phyloP scores from a whole-genome alignment of 2,797 vertebrate species.

The Esox lucius region DNA sequence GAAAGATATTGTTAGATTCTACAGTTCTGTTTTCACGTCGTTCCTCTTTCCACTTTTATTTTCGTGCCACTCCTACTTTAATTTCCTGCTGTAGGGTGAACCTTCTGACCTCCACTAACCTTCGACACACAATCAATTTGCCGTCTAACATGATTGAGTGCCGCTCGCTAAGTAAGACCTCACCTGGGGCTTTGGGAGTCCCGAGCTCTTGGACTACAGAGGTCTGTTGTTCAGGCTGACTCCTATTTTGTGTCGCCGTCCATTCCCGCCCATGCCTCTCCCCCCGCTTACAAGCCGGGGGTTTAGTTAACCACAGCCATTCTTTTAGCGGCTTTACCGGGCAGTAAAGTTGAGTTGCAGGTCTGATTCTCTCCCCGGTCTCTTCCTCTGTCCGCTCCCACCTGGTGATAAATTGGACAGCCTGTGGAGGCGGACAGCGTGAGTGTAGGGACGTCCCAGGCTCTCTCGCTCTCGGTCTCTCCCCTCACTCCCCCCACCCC shows the following conservation, averaged over 20 bases:
- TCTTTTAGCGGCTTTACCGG: conserved; percentile 59
- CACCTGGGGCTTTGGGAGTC: conserved; percentile 35
- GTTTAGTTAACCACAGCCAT: conserved; percentile 70
- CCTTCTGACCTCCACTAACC: conserved; percentile 50
- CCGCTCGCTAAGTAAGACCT: conserved; percentile 37
- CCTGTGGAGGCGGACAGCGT: conserved; percentile 57
- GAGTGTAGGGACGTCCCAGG: conserved; percentile 48
- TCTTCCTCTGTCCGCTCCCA: conserved; percentile 29
- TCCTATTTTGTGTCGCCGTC: conserved; percentile 48
- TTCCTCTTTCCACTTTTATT: conserved; percentile 5
- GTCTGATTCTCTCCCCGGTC: conserved; percentile 25
- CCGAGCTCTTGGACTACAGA: conserved; percentile 8
- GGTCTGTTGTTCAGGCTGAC: conserved; percentile 48
- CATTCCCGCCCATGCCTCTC: conserved; percentile 31
- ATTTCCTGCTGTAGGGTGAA: conserved; percentile 39
- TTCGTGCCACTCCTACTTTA: conserved; percentile 1
- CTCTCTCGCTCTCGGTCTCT: conserved; percentile 18
- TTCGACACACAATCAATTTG: conserved; percentile 63
- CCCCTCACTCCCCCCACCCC: conserved; percentile 11
- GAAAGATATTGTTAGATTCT: conserved; percentile 41
- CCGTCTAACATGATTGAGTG: conserved; percentile 58
- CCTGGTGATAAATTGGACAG: conserved; percentile 63
- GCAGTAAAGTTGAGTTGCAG: conserved; percentile 51
- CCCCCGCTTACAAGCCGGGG: conserved; percentile 65
- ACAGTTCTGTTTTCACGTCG: conserved; percentile 1